Evolutionary conservation across 1,140 invertebrate species (phyloP).

Genomic region (Drosophila azteca): DNA sequence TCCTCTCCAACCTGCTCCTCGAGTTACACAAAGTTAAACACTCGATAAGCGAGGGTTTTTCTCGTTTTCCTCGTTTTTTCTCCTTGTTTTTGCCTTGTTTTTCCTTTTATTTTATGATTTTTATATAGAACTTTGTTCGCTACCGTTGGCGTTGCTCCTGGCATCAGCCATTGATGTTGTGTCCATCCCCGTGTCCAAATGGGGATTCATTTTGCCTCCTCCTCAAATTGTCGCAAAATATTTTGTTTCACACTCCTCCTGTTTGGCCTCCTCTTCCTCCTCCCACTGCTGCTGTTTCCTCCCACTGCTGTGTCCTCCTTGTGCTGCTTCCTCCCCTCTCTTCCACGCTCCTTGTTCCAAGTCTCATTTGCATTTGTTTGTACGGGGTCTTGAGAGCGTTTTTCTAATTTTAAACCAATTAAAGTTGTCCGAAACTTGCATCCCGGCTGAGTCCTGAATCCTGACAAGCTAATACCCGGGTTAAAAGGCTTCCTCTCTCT

Average conservation of each 20-base stretch:
- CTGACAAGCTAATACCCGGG: constrained; percentile 61
- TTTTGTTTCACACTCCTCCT: constrained; percentile 54
- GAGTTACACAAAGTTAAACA: constrained; percentile 64
- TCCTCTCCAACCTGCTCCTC: background rate
- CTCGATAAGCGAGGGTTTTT: constrained; percentile 62
- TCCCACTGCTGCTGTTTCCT: background rate
- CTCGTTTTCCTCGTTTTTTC: constrained; percentile 33
- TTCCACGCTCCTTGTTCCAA: constrained; percentile 3
- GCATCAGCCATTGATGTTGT: constrained; percentile 68
- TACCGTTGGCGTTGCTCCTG: constrained; percentile 51
- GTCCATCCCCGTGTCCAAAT: background rate
- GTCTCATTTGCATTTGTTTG: constrained; percentile 62
- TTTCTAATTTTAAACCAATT: constrained; percentile 79
- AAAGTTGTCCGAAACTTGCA: constrained; percentile 72
- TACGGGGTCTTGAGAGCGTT: constrained; percentile 27
- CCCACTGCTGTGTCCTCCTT: background rate
- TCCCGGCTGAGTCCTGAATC: constrained; percentile 17
- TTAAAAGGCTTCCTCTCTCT: constrained; percentile 15
- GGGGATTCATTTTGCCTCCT: background rate
- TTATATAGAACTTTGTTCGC: constrained; percentile 39
- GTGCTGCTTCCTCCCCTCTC: background rate
- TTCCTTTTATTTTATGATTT: constrained; percentile 45
- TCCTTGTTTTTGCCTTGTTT: constrained; percentile 6
- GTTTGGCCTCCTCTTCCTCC: too few species aligned
- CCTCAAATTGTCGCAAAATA: constrained; percentile 48